Evolutionary conservation across 2,113 vertebrate genomes (phyloP), one percentile per base, ranked within the genome.

Genomic region (Psophia crepitans): DNA sequence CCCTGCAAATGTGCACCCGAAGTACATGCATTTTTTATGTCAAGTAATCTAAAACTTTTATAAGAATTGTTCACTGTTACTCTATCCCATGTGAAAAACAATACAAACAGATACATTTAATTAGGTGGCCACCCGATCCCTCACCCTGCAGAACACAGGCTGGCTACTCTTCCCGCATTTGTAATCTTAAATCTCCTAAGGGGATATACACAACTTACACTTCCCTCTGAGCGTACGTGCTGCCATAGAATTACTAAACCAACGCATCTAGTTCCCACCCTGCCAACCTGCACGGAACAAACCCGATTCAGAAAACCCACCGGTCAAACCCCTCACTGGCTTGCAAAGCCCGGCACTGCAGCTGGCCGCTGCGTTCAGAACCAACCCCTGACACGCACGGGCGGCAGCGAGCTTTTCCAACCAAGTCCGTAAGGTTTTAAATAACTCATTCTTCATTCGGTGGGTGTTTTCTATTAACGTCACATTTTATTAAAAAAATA

Each of bases 11-110:
- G 92, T 85, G 93, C 96, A 97, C 84, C 96, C 96, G 78, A 97
- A 84, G 93, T 60, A 54, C 98, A 98, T 98, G 95, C 89, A 98
- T 98, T 97, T 98, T 98, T 98, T 84, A 98, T 98, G 97, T 61
- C n/a, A 84, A 91, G 98, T 97, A 98, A 98, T 95, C 94, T 96
- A 98, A 98, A 97, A 98, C 98, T 96, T 98, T 89, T 93, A 81
- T 96, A 97, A 97, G 98, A 97, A 97, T 97, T 97, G 97, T 95
- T 96, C 98, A 96, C 75, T 83, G 98, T 97, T 97, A 98, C 96
- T 98, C 98, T 98, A 98, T 83, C 98, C 92, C 44, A 87, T 5
- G 54, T 96, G 98, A 97, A 98, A 98, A 93, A 89, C 94, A 97
- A 98, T 97, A 97, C 97, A 88, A 48, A 89, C 74, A 97, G 96